phyloP scores from a whole-genome alignment of 1,140 invertebrate genomes.

The Rhopalosiphum padi region DNA sequence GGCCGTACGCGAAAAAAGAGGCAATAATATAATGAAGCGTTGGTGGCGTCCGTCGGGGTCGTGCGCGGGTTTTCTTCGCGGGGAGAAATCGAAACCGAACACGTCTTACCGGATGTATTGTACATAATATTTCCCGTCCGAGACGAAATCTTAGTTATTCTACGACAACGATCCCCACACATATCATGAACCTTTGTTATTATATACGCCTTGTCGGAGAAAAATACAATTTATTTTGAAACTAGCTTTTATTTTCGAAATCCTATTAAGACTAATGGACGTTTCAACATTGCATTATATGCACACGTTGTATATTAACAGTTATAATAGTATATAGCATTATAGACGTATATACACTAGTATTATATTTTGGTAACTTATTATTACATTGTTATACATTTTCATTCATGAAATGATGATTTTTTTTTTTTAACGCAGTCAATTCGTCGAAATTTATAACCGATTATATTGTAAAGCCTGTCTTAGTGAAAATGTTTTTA shows the following conservation, averaged over 20 bases:
- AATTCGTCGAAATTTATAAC: not conserved
- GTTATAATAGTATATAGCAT: not conserved
- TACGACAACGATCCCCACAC: not conserved
- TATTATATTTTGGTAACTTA: not conserved
- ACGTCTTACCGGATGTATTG: constrained; percentile 23
- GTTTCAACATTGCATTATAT: not conserved
- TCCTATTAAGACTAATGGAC: constrained; percentile 14
- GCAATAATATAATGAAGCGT: not conserved
- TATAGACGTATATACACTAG: not conserved
- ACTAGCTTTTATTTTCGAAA: constrained; percentile 23
- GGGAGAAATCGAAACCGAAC: not conserved
- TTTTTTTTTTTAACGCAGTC: not conserved
- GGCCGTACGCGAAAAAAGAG: not conserved
- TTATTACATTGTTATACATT: not conserved
- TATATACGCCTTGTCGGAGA: not conserved
- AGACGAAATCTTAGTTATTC: not conserved
- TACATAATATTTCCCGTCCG: not conserved
- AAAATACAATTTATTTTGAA: constrained; percentile 16
- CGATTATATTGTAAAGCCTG: not conserved
- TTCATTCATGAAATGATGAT: not conserved
- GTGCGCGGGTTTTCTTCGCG: constrained; percentile 18
- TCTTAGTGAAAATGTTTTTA: not conserved
- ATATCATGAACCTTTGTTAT: not conserved
- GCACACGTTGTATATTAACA: not conserved
- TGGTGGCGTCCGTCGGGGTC: not conserved